Conservation (phyloP, 2,113 vertebrate genomes). For the Pithys albifrons region DNA sequence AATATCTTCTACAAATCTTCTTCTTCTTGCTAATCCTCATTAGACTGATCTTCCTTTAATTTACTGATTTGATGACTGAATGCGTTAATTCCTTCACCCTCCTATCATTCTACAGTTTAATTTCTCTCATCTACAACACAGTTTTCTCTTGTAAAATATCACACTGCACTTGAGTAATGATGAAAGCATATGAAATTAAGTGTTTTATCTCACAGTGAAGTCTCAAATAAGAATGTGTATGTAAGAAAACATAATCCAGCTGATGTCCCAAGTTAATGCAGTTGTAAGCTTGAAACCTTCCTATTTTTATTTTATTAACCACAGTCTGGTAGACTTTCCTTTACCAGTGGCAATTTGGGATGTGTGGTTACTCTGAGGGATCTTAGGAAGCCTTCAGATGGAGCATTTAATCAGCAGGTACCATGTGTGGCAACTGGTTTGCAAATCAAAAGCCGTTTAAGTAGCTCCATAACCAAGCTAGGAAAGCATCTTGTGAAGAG, state of each 20-base stretch:
- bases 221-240: neutral
- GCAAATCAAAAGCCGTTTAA: slow-evolving; percentile 12
- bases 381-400: slow-evolving; percentile 21
- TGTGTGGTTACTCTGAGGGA: slow-evolving; percentile 46
- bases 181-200: slow-evolving; percentile 3
- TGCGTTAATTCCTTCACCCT: neutral
- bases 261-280: neutral
- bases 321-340: slow-evolving; percentile 25
- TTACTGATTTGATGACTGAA: slow-evolving; percentile 1
- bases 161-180: neutral
- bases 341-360: slow-evolving; percentile 25
- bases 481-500: neutral
- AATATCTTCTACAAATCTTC: neutral
- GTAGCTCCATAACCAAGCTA: neutral
- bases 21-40: neutral
- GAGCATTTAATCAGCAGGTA: slow-evolving; percentile 32
- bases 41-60: neutral
- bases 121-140: neutral
- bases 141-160: neutral
- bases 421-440: neutral
- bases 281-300: slow-evolving; percentile 1
- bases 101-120: neutral
- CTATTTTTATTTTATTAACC: slow-evolving; percentile 44
- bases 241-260: neutral
- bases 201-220: neutral